Base-by-base conservation (phyloP, 2,888 invertebrate species). In the Caenorhabditis becei region DNA sequence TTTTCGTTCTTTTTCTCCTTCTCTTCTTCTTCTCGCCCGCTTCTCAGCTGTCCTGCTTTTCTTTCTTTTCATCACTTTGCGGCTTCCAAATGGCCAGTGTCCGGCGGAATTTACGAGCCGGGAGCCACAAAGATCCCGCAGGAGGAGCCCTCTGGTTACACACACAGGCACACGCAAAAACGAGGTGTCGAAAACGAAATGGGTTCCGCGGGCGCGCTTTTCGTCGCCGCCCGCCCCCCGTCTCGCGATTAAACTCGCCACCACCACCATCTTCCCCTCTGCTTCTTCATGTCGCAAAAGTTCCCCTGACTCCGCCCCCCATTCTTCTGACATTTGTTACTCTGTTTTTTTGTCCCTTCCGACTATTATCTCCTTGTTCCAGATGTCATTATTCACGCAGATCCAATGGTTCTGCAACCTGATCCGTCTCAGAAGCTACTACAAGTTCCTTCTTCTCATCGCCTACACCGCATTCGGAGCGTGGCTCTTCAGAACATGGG, bases 391-490 rank as follows among this genome's bases (percentile, higher is more conserved):
- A 14, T 77, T 77, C 67, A 67, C 24, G 11, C 51, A 56, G 32
- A 61, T 77, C 37, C 66, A 77, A 24, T 77, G 75, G 75, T 67
- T 77, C 47, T 77, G 67, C 28, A 53, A 77, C 20, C 24, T 62
- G 35, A 67, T 71, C n/a, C 70, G 66, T 16, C 65, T 78, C 24
- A 81, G 80, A 62, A 54, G 44, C 35, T 82, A 79, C 79, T 77
- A 85, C 51, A 83, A 86, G 20, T 85, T 87, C 51, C 28, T 83
- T 44, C 66, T 84, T 11, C 83, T 88, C 28, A 72, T 86, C 23
- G 69, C 78, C 5, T 90, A 90, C 72, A 90, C 89, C 4, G 53
- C 87, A 16, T 65, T 87, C n/a, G 90, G 90, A 32, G 90, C 87
- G 14, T 83, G 80, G 63, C 77, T 89, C 16, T 89, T 89, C 63